Percentiles rank a stretch among this genome's conserved stretches.
These are phyloP conservation scores for Troglohyphantes excavatus DNA, from an alignment of 2,888 invertebrate species.

Conservation along the genomic window DNA sequence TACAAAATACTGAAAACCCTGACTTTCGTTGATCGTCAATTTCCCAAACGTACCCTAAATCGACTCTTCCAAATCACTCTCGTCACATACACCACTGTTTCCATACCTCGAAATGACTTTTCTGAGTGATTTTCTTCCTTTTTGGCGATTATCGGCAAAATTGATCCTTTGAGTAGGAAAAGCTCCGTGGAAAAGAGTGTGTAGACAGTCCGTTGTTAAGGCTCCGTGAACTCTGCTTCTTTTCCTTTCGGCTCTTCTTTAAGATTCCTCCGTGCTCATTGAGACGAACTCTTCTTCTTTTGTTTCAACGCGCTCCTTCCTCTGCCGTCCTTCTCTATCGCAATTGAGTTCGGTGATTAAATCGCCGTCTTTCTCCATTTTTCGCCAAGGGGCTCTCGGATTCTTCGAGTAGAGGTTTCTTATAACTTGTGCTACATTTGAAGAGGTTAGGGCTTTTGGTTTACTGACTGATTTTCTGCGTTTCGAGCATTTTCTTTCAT, in stretches of 20 bases:
- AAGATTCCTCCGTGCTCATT: slow-evolving; percentile 43
- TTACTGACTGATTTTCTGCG: no score
- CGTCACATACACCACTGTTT: not conserved
- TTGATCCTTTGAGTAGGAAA: slow-evolving; percentile 41
- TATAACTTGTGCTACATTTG: no score
- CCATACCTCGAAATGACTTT: not conserved
- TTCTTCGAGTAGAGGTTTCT: not conserved
- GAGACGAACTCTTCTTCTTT: slow-evolving; percentile 12
- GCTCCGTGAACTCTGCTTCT: slow-evolving; percentile 35
- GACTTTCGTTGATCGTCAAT: no score
- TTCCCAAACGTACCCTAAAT: no score
- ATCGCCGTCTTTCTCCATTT: slow-evolving; percentile 30
- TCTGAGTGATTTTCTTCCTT: not conserved
- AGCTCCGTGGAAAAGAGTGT: slow-evolving; percentile 27
- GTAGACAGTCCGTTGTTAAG: slow-evolving; percentile 44
- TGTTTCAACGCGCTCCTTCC: slow-evolving; percentile 2
- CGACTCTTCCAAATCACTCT: no score
- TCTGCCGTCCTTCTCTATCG: not conserved
- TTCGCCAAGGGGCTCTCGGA: slow-evolving; percentile 2
- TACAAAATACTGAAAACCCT: no score
- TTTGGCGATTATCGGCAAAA: slow-evolving; percentile 47
- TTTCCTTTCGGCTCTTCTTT: not conserved
- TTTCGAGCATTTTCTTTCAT: no score
- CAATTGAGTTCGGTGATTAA: slow-evolving; percentile 26
- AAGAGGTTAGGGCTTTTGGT: no score